Conservation (phyloP, 2,888 invertebrate species). For the Chaetogeoica ovagalla region DNA sequence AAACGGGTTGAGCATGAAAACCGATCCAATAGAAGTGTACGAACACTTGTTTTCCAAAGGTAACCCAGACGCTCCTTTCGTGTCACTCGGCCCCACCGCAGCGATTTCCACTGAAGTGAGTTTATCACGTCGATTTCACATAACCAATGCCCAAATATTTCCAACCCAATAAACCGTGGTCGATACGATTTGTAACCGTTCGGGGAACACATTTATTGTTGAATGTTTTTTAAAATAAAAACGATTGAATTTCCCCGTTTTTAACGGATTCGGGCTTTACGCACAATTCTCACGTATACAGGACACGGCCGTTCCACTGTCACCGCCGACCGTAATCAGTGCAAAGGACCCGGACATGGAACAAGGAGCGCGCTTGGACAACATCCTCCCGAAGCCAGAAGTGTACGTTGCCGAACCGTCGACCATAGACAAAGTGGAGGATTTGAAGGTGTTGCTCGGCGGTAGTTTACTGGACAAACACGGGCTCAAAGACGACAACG, state of each 20-base stretch:
- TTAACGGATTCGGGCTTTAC: too few species aligned
- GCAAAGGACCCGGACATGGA: conserved; percentile 34
- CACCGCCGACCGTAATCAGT: conserved; percentile 23
- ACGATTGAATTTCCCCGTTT: too few species aligned
- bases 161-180: too few species aligned
- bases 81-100: conserved; percentile 19
- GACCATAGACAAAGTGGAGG: conserved; percentile 2
- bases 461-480: neutral
- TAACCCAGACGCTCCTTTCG: conserved; percentile 31
- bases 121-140: too few species aligned
- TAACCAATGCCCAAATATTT: too few species aligned
- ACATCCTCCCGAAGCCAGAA: conserved; percentile 3
- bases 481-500: neutral
- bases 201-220: too few species aligned
- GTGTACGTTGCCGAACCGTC: conserved; percentile 12
- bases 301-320: neutral
- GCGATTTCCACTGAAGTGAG: conserved; percentile 28
- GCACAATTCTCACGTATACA: neutral
- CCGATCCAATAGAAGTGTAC: conserved; percentile 35
- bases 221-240: too few species aligned
- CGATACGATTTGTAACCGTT: too few species aligned
- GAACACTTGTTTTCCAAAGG: conserved; percentile 45
- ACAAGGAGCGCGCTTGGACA: conserved; percentile 25
- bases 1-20: conserved; percentile 35
- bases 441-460: conserved; percentile 21